Conservation (phyloP, 2,888 invertebrate species). For the Aspidiotus destructor region DNA sequence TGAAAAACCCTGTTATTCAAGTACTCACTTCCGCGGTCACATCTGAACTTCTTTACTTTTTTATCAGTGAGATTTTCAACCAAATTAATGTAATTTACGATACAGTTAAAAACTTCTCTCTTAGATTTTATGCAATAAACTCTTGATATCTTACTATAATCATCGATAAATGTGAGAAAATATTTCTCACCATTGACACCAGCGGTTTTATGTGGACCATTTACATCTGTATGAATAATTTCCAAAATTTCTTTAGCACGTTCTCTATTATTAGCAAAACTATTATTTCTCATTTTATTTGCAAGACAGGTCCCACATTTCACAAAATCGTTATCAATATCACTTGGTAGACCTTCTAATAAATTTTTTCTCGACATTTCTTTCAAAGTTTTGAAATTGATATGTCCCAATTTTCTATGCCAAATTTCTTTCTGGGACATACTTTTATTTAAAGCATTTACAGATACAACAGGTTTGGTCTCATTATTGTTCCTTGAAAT, state of each 20-base stretch:
- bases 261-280: neutral
- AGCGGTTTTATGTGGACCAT: neutral
- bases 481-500: too few relatives aligned
- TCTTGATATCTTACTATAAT: neutral
- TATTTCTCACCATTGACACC: neutral
- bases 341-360: neutral
- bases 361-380: neutral
- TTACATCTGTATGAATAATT: conserved; percentile 11
- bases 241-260: neutral
- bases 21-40: neutral
- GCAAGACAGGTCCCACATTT: neutral
- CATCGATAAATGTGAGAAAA: neutral
- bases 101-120: neutral
- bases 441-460: neutral
- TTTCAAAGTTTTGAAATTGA: neutral
- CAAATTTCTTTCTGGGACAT: neutral
- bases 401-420: conserved; percentile 3
- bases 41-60: neutral
- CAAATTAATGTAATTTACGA: neutral
- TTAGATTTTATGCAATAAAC: neutral
- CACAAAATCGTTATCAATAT: neutral
- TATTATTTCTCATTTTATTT: neutral
- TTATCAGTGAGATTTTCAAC: neutral
- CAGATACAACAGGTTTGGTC: too few relatives aligned
- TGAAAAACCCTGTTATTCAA: neutral